Conservation (phyloP, 2,797 vertebrate genomes). For the Vireo griseus region DNA sequence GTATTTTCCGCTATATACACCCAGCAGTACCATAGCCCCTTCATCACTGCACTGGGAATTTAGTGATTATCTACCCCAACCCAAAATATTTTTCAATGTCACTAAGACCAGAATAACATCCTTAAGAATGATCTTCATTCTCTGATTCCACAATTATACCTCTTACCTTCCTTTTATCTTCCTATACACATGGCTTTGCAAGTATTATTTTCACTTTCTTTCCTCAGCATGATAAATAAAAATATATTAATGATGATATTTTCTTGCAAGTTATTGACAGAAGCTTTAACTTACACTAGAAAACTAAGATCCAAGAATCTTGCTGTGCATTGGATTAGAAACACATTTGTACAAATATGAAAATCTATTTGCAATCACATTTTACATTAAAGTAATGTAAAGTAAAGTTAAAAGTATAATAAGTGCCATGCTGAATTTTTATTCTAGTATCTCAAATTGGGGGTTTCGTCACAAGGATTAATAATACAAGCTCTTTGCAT, state of each 20-base stretch:
- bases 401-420: neutral
- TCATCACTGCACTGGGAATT: neutral
- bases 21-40: neutral
- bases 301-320: neutral
- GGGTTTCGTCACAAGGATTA: neutral
- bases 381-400: too few species aligned
- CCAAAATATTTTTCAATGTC: neutral
- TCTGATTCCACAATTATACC: neutral
- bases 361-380: neutral
- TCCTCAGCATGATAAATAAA: neutral
- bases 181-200: neutral
- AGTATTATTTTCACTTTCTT: neutral
- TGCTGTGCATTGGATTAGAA: neutral
- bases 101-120: neutral
- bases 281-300: neutral
- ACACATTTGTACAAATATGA: neutral
- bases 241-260: neutral
- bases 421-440: neutral
- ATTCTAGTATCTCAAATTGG: neutral
- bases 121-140: neutral
- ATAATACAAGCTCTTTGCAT: neutral
- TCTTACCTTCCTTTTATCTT: neutral
- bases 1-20: fast-evolving
- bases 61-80: neutral
- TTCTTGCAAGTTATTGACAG: neutral